A percentile compares a stretch with the other conserved stretches of the same genome.
Evolutionary conservation across 1,140 invertebrate species (phyloP).

Genomic region (Drosophila equinoxialis): DNA sequence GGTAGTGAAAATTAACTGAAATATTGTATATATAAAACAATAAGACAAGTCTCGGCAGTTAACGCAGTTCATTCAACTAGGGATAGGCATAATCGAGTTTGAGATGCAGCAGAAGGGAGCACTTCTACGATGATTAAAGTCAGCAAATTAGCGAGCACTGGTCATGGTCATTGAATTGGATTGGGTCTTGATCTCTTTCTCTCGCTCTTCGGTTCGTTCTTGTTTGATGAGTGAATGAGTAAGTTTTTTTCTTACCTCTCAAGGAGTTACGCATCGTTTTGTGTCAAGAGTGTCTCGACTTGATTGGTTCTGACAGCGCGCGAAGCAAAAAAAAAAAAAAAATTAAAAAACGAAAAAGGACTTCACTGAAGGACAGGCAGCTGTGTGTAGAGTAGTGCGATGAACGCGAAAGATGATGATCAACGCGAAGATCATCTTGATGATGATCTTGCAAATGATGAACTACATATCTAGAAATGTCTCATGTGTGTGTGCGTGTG

Average conservation of each 20-base stretch:
- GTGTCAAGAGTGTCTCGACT: constrained; percentile 78
- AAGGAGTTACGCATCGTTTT: constrained; percentile 80
- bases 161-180: constrained; percentile 20
- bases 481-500: constrained; percentile 5
- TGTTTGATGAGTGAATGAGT: constrained; percentile 60
- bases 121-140: constrained; percentile 38
- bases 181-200: constrained; percentile 29
- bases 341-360: constrained; percentile 26
- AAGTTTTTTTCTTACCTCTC: constrained; percentile 61
- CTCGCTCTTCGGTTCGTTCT: not conserved
- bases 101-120: constrained; percentile 12
- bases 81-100: constrained; percentile 56
- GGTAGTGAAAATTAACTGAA: too few species aligned
- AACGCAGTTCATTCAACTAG: constrained; percentile 56
- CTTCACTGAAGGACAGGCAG: constrained; percentile 48
- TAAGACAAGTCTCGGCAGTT: constrained; percentile 59
- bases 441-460: constrained; percentile 48
- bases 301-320: constrained; percentile 80
- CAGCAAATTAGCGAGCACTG: constrained; percentile 68
- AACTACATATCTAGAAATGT: constrained; percentile 22
- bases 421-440: constrained; percentile 54
- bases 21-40: too few species aligned
- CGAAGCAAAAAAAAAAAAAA: constrained; percentile 42
- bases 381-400: constrained; percentile 37
- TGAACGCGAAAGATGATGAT: constrained; percentile 57